Base-by-base conservation (phyloP, 2,113 vertebrate genomes). In the Nipponia nippon region DNA sequence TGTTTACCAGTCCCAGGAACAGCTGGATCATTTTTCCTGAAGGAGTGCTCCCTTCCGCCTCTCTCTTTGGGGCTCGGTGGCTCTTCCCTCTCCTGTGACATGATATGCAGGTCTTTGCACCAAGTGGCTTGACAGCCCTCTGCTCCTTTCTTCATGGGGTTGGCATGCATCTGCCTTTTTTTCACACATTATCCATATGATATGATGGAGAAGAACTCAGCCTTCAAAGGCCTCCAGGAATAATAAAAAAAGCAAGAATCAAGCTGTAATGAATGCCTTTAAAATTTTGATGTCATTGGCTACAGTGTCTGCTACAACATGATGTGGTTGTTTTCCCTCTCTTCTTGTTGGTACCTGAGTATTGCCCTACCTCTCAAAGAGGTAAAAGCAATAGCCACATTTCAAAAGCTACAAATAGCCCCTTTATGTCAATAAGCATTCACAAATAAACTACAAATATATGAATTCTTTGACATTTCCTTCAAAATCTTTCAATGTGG, bases 141-240 rank as follows among this genome's bases (percentile, higher is more conserved):
- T 59, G 26, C 4, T 73, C 13, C 11, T 77, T 77, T 76, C 38
- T 72, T 61, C 15, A 3, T 17, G 15, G 16, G 4, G 1, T 5
- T 88, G 46, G 19, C 53, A 52, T 4, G 1, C 9, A 29, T 70
- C 40, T 73, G 6, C 8, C 20, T 78, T 80, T 69, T 65, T 2
- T 70, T 83, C 13, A 36, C 1, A 1, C 11, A 32, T 14, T 10
- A 65, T 25, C 34, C 34, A 9, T 53, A 21, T 0, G 4, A n/a
- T 5, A 44, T 4, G 19, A 61, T 7, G 7, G 38, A 72, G 27
- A 53, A 47, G 34, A 81, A 36, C 8, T 38, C 5, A 4, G 26
- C 7, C 30, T 69, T 38, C 67, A 75, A 66, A 83, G 13, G 5
- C 10, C 18, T 88, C 25, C 26, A 66, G 50, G 32, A 92, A 38